phyloP scores from a whole-genome alignment of 2,888 invertebrate genomes.

The Electrophaes corylata region DNA sequence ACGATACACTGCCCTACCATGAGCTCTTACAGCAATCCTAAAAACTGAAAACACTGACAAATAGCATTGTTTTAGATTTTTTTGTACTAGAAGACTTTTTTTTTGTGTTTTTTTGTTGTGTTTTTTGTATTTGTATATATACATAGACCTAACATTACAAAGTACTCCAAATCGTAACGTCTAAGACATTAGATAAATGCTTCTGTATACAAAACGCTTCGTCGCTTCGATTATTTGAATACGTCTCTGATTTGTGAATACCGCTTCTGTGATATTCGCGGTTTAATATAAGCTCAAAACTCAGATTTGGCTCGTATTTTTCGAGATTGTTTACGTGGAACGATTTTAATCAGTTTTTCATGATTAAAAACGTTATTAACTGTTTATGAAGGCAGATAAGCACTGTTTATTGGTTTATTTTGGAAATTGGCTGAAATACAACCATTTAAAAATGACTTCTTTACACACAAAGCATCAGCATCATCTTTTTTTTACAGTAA shows the following conservation, averaged over 20 bases:
- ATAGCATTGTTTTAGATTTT: too few relatives aligned
- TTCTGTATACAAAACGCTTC: background rate
- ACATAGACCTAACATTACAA: too few relatives aligned
- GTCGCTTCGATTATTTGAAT: conserved; percentile 1
- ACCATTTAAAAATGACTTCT: background rate
- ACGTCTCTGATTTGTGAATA: conserved; percentile 37
- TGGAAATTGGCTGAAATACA: background rate
- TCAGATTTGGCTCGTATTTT: conserved; percentile 51
- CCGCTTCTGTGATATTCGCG: conserved; percentile 54
- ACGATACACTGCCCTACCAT: too few relatives aligned
- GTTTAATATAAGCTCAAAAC: conserved; percentile 59
- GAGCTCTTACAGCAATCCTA: too few relatives aligned
- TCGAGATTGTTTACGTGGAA: conserved; percentile 49
- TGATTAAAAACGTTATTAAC: conserved; percentile 54
- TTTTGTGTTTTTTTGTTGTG: too few relatives aligned
- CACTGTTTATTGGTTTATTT: background rate
- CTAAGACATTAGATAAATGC: too few relatives aligned
- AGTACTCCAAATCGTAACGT: too few relatives aligned
- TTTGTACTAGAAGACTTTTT: too few relatives aligned
- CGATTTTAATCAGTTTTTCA: conserved; percentile 59
- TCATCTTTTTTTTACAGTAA: too few relatives aligned
- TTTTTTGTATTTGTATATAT: too few relatives aligned
- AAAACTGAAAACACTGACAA: too few relatives aligned
- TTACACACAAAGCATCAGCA: too few relatives aligned
- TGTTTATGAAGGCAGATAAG: conserved; percentile 27